A percentile compares a stretch with the other conserved stretches of the same genome.
These are phyloP conservation scores for Cataglyphis rosenhaueri DNA, from an alignment of 2,888 invertebrate species.

Conservation along the genomic window DNA sequence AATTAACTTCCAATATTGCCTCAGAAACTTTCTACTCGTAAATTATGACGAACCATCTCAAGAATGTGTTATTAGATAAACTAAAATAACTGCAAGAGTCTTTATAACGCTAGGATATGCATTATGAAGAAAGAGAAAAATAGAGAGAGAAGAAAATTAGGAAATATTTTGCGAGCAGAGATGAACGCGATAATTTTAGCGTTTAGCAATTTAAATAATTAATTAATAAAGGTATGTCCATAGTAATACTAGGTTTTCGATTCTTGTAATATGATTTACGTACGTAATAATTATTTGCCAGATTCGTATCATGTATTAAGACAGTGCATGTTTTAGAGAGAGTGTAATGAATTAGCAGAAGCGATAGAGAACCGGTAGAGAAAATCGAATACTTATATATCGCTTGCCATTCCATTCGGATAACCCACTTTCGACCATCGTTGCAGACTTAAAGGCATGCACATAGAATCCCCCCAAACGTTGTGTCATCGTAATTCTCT, in stretches of 20 bases:
- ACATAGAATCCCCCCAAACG: slow-evolving; percentile 57
- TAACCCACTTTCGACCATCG: slow-evolving; percentile 74
- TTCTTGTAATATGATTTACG: slow-evolving; percentile 1
- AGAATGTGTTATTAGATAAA: background rate
- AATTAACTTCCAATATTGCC: slow-evolving; percentile 21
- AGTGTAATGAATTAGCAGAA: slow-evolving; percentile 72
- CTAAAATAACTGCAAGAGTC: background rate
- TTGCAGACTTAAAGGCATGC: slow-evolving; percentile 53
- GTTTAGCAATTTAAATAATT: background rate
- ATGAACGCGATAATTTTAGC: background rate
- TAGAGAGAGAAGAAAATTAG: background rate
- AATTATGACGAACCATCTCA: slow-evolving; percentile 17
- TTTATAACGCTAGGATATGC: background rate
- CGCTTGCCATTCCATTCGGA: slow-evolving; percentile 68
- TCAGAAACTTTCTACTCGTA: slow-evolving; percentile 25
- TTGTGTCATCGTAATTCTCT: slow-evolving; percentile 62
- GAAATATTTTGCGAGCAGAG: background rate
- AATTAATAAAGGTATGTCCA: background rate
- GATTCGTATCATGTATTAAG: slow-evolving; percentile 12
- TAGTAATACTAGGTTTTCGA: background rate
- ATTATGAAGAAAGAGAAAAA: background rate
- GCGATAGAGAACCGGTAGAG: slow-evolving; percentile 68
- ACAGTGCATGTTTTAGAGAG: slow-evolving; percentile 60
- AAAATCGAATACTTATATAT: slow-evolving; percentile 72
- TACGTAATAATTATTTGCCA: slow-evolving; percentile 10